These are phyloP conservation scores for Euwallacea fornicatus DNA, from an alignment of 1,140 invertebrate species.

Conservation along the genomic window DNA sequence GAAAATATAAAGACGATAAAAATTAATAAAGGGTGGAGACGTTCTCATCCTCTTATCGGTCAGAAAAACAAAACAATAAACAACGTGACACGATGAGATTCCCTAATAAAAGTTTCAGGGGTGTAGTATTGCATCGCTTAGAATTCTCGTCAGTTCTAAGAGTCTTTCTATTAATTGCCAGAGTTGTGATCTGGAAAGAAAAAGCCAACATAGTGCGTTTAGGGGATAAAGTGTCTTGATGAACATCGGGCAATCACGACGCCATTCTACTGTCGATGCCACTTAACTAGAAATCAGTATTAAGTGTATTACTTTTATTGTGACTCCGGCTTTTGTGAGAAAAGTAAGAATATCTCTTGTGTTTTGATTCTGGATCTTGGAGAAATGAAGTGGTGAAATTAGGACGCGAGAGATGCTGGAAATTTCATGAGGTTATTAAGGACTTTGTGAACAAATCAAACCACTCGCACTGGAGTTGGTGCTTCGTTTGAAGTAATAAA, in stretches of 20 bases:
- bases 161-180: constrained; percentile 50
- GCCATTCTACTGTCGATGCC: constrained; percentile 49
- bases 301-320: constrained; percentile 43
- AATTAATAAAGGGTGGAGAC: too few relatives aligned
- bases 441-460: too few relatives aligned
- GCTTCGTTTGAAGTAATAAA: too few relatives aligned
- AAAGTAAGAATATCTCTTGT: too few relatives aligned
- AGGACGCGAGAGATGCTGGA: background rate
- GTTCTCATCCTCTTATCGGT: too few relatives aligned
- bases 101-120: constrained; percentile 20
- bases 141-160: constrained; percentile 46
- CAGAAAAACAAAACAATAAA: too few relatives aligned
- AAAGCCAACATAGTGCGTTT: constrained; percentile 43
- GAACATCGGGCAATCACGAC: constrained; percentile 50
- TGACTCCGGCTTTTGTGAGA: constrained; percentile 1
- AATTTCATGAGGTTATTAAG: too few relatives aligned
- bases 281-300: constrained; percentile 50
- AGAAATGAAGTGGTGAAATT: too few relatives aligned
- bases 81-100: too few relatives aligned
- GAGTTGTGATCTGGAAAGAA: constrained; percentile 47
- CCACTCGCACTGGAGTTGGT: too few relatives aligned
- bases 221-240: constrained; percentile 49
- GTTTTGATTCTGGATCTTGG: too few relatives aligned
- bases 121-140: constrained; percentile 41
- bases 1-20: too few relatives aligned